These are phyloP conservation scores for Sphenodon punctatus DNA, from an alignment of 2,797 vertebrate genomes.

Conservation along the genomic window DNA sequence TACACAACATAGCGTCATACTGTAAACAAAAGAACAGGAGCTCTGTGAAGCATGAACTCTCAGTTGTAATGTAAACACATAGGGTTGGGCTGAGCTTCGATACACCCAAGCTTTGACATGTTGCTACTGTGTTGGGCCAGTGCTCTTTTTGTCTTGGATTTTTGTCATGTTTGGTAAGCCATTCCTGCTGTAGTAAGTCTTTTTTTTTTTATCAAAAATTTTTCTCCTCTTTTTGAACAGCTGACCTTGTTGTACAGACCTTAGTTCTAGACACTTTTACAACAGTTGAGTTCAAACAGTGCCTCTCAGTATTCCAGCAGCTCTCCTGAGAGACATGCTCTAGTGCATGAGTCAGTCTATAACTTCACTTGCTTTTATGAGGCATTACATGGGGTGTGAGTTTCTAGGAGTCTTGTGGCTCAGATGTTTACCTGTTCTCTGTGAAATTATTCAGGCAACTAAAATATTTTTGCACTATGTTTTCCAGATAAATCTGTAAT, in stretches of 20 bases:
- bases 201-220: not conserved
- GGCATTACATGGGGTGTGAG: not conserved
- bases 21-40: rapidly evolving
- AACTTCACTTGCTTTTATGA: not conserved
- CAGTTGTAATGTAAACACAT: not conserved
- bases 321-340: not conserved
- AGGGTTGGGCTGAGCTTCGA: not conserved
- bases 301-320: not conserved
- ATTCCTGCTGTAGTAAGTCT: not conserved
- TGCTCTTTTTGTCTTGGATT: not conserved
- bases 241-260: not conserved
- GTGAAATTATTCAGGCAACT: not conserved
- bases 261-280: not conserved
- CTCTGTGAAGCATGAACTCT: not conserved
- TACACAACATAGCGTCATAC: not conserved
- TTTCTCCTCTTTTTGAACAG: not conserved
- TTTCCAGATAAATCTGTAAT: no score
- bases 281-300: conserved; percentile 18
- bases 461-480: not conserved
- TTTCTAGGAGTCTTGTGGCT: not conserved
- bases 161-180: not conserved
- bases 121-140: not conserved
- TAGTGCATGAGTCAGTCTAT: not conserved
- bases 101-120: not conserved
- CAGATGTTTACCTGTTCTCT: not conserved